Evolutionary conservation across 2,888 invertebrate species (phyloP).

Genomic region (Lepidonotus clava): DNA sequence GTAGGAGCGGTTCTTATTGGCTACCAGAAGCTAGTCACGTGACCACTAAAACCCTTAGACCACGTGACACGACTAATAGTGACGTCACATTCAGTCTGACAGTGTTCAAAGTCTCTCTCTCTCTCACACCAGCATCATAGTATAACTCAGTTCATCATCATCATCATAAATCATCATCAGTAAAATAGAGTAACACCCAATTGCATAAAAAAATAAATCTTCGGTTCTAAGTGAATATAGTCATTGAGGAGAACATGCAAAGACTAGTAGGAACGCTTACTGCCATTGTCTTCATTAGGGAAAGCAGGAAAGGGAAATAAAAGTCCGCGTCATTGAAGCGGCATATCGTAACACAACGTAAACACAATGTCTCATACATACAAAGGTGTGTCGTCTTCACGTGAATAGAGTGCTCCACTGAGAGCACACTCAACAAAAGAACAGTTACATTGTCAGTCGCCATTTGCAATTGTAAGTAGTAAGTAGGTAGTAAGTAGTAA

Average conservation of each 20-base stretch:
- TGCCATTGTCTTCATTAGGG: slow-evolving; percentile 53
- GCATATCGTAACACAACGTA: slow-evolving; percentile 33
- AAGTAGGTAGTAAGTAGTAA: slow-evolving; percentile 3
- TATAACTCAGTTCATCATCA: too few relatives aligned
- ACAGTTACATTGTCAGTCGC: slow-evolving; percentile 39
- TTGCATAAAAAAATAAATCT: not conserved
- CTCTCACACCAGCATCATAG: not conserved
- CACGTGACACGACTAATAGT: slow-evolving; percentile 7
- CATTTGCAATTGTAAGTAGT: slow-evolving; percentile 15
- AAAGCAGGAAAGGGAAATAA: slow-evolving; percentile 52
- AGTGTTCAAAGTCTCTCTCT: not conserved
- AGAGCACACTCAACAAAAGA: slow-evolving; percentile 39
- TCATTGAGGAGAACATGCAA: slow-evolving; percentile 51
- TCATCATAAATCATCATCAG: too few relatives aligned
- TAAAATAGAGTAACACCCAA: slow-evolving; percentile 30
- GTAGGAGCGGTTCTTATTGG: slow-evolving; percentile 19
- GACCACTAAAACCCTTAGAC: slow-evolving; percentile 48
- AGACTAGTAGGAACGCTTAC: slow-evolving; percentile 50
- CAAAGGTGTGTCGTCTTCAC: not conserved
- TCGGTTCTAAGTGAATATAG: slow-evolving; percentile 28
- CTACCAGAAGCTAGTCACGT: slow-evolving; percentile 52
- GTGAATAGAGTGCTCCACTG: slow-evolving; percentile 16
- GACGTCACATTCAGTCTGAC: slow-evolving; percentile 38
- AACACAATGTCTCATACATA: slow-evolving; percentile 53
- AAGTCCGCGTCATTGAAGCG: slow-evolving; percentile 29